Percentiles rank a stretch among this genome's conserved stretches.
Evolutionary conservation across 2,113 vertebrate genomes (phyloP).

Genomic region (Petroica traversi): DNA sequence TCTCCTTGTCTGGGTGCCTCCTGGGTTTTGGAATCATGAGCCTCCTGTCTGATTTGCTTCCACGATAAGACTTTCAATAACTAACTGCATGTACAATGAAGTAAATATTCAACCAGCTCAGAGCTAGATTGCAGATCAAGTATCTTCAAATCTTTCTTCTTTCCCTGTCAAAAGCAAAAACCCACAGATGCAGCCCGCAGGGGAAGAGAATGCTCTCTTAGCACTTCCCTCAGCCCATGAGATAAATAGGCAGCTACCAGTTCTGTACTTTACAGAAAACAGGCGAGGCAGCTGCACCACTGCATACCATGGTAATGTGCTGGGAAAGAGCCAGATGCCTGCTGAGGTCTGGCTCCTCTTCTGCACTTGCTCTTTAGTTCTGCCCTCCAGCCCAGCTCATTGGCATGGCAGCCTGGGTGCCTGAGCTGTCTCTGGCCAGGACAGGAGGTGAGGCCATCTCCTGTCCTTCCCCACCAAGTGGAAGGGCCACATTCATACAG

Average conservation of each 20-base stretch:
- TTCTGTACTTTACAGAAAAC: neutral
- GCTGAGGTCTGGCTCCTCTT: neutral
- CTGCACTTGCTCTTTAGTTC: neutral
- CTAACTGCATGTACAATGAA: neutral
- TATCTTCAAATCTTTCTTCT: constrained; percentile 9
- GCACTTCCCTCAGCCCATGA: constrained; percentile 5
- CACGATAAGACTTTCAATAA: neutral
- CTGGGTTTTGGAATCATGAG: neutral
- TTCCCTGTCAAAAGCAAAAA: constrained; percentile 2
- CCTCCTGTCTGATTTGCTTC: neutral
- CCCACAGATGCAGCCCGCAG: neutral
- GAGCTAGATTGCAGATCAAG: neutral
- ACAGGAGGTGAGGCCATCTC: neutral
- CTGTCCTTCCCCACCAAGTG: neutral
- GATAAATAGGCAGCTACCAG: neutral
- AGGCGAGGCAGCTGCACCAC: neutral
- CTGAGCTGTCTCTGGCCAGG: neutral
- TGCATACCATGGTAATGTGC: neutral
- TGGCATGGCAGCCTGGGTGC: neutral
- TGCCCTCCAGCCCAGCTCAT: neutral
- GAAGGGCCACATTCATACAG: neutral
- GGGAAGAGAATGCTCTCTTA: neutral
- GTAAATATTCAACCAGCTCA: constrained; percentile 30
- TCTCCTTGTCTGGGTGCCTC: neutral
- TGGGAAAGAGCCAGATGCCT: neutral